Base-by-base conservation (phyloP, 2,888 invertebrate genomes). In the Polyommatus iphigenia region DNA sequence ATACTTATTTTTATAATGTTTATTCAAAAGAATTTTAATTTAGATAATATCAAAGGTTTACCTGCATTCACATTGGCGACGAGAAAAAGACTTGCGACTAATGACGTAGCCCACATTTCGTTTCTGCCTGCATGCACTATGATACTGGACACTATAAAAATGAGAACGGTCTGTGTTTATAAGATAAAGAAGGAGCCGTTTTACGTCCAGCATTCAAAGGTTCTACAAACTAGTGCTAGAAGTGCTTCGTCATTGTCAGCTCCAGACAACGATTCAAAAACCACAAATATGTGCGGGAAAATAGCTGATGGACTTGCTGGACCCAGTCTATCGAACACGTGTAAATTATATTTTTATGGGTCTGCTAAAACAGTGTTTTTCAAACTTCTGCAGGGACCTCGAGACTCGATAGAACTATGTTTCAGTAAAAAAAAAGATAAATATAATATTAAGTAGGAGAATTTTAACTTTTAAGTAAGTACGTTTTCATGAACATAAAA, bases 1-100 rank as follows among this genome's bases (percentile, higher is more conserved):
- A 15, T 54, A 24, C 24, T 24, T 24, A 24, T 24, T 24, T 24
- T 24, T 24, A 24, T 24, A 24, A 24, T 24, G 24, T 24, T 24
- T 24, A 50, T 15, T n/a, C n/a, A 15, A 76, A 76, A 81, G 81
- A 84, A 41, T 85, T 82, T 77, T 84, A 67, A 71, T 82, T 81
- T 67, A 15, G 29, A 67, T 15, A 29, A 3, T 29, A 6, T 29
- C 15, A 67, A 67, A 15, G 29, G 0, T 62, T 67, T 67, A 67
- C 29, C 67, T 67, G 67, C 67, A 2, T 32, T 29, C 29, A 29
- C 67, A 13, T 29, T 29, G 18, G 15, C 67, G 29, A 67, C 6
- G 24, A 67, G 67, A 29, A 67, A 67, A 67, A 67, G 5, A 24
- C 29, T 67, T 29, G 18, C 29, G 15, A 67, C 0, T 67, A 67